These are phyloP conservation scores for Eulemur rubriventer DNA, from an alignment of 2,797 vertebrate genomes.

Conservation along the genomic window DNA sequence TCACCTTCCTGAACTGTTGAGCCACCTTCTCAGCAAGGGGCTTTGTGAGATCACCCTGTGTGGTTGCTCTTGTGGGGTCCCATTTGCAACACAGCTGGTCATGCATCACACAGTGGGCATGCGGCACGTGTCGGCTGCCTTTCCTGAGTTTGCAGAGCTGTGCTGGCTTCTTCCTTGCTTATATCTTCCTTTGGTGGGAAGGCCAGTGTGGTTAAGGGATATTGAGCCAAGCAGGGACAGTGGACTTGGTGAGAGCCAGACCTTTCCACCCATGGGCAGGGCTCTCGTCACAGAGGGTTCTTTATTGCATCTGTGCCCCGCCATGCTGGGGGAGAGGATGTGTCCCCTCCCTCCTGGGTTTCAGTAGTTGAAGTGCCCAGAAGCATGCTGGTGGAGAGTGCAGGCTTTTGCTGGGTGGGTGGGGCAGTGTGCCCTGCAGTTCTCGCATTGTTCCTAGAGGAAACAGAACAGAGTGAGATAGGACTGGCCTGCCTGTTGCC, in stretches of 20 bases:
- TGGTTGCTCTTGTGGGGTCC: background rate
- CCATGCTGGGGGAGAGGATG: background rate
- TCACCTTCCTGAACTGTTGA: background rate
- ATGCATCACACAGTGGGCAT: background rate
- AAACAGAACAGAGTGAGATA: slow-evolving; percentile 29
- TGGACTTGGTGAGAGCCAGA: background rate
- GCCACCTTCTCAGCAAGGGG: background rate
- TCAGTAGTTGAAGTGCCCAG: background rate
- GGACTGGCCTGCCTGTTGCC: background rate
- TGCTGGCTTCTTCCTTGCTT: background rate
- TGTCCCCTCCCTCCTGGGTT: background rate
- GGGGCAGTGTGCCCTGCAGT: background rate
- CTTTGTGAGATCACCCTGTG: background rate
- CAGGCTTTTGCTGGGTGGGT: background rate
- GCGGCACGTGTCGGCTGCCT: too few relatives aligned
- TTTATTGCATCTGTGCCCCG: background rate
- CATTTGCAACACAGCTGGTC: background rate
- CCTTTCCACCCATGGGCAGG: background rate
- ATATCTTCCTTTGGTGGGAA: background rate
- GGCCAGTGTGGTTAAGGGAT: background rate
- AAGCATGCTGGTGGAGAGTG: background rate
- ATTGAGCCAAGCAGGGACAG: background rate
- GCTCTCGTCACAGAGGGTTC: background rate
- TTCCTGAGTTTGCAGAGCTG: background rate
- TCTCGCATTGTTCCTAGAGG: slow-evolving; percentile 44